A percentile compares a stretch with the other conserved stretches of the same genome.
These are phyloP conservation scores for Ifrita kowaldi DNA, from an alignment of 2,113 vertebrate species.

Conservation along the genomic window DNA sequence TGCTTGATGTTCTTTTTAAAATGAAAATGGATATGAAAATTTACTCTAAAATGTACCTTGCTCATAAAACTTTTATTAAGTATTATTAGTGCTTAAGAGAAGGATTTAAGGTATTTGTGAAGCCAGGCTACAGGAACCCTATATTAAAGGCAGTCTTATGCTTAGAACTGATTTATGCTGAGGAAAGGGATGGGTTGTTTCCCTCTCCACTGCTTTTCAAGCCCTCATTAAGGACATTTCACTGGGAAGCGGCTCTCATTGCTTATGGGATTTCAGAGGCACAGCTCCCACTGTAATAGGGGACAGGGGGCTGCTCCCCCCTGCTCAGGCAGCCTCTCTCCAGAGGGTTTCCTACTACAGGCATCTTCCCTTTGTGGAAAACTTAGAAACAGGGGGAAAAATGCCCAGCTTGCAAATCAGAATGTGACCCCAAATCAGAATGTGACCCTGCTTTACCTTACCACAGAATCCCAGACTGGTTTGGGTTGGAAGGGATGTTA, in stretches of 20 bases:
- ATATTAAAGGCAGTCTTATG: neutral
- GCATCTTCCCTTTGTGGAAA: neutral
- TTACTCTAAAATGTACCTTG: slow-evolving; percentile 62
- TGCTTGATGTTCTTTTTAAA: slow-evolving; percentile 43
- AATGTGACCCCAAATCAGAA: neutral
- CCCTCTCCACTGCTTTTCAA: neutral
- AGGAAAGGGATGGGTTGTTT: neutral
- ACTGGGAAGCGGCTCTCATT: neutral
- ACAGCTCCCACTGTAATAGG: neutral
- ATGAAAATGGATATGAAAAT: slow-evolving; percentile 66
- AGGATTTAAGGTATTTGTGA: slow-evolving; percentile 61
- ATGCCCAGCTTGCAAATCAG: neutral
- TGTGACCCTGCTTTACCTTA: neutral
- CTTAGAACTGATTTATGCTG: slow-evolving; percentile 2
- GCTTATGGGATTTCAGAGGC: neutral
- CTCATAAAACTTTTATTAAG: slow-evolving; percentile 68
- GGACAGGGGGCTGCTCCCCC: neutral
- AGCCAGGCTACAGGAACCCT: slow-evolving; percentile 28
- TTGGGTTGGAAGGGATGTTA: neutral
- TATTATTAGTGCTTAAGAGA: slow-evolving; percentile 62
- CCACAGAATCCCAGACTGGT: neutral
- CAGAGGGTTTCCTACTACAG: neutral
- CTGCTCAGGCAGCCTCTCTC: neutral
- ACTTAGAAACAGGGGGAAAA: neutral
- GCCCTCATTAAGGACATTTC: neutral